phyloP scores from a whole-genome alignment of 2,888 invertebrate genomes.

The Rotaria sp. region DNA sequence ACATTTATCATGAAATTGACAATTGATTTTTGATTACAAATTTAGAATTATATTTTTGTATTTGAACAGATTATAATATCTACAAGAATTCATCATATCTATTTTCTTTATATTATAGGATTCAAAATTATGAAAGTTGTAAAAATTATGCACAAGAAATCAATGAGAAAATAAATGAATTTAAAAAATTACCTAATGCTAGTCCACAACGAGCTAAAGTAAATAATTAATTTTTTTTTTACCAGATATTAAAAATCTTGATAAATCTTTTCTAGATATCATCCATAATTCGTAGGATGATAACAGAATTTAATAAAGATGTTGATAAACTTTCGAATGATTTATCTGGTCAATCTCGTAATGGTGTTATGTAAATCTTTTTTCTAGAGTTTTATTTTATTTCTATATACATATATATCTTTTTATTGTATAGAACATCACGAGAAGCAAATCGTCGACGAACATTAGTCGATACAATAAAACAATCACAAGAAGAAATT shows the following conservation, averaged over 20 bases:
- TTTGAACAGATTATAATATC: too few relatives aligned
- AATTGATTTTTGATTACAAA: too few relatives aligned
- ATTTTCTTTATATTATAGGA: not conserved
- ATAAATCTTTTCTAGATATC: not conserved
- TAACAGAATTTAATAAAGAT: not conserved
- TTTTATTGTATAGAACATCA: not conserved
- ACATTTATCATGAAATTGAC: too few relatives aligned
- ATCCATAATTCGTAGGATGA: not conserved
- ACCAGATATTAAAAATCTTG: not conserved
- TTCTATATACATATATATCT: not conserved
- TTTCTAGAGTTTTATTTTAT: not conserved
- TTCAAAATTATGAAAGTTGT: slow-evolving; percentile 17
- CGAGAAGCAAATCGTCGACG: slow-evolving; percentile 25
- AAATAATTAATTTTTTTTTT: not conserved
- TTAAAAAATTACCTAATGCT: not conserved
- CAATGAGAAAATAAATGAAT: not conserved
- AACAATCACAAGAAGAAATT: not conserved
- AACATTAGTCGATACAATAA: not conserved
- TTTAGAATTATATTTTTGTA: too few relatives aligned
- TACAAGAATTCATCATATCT: too few relatives aligned
- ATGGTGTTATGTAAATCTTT: not conserved
- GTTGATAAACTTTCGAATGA: not conserved
- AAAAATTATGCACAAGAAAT: slow-evolving; percentile 8
- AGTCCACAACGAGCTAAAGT: not conserved
- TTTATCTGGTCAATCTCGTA: not conserved